These are phyloP conservation scores for Anoplolepis gracilipes DNA, from an alignment of 1,140 invertebrate species.

Conservation along the genomic window DNA sequence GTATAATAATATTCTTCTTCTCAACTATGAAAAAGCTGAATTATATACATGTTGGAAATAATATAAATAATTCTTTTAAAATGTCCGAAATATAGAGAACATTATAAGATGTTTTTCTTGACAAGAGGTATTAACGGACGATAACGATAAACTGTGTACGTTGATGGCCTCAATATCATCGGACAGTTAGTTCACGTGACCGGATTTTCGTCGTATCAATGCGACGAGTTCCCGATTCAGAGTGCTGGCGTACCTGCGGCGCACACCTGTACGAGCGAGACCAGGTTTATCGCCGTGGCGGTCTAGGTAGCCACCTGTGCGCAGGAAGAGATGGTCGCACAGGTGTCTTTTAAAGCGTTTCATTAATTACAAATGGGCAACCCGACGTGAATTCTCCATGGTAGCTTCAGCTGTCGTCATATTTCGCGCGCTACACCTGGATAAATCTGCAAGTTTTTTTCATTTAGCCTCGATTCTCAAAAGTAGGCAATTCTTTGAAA, in stretches of 20 bases:
- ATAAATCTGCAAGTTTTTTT: conserved; percentile 66
- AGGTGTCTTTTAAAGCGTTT: conserved; percentile 83
- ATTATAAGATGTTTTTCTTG: not conserved
- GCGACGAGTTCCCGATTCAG: conserved; percentile 71
- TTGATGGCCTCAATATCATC: conserved; percentile 12
- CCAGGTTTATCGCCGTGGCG: conserved; percentile 72
- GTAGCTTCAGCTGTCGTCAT: conserved; percentile 21
- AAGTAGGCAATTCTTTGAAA: conserved; percentile 57
- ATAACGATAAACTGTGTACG: not conserved
- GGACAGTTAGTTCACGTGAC: conserved; percentile 34
- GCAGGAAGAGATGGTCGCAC: conserved; percentile 77
- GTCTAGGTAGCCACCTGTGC: conserved; percentile 78
- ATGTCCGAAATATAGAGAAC: not conserved
- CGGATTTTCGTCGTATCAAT: conserved; percentile 63
- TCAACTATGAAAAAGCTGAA: not conserved
- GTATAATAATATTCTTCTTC: too few species aligned
- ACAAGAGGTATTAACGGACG: not conserved
- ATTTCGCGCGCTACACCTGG: conserved; percentile 58
- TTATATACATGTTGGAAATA: not conserved
- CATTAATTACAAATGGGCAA: conserved; percentile 83
- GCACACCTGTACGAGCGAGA: conserved; percentile 72
- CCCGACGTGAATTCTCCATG: conserved; percentile 55
- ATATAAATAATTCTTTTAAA: not conserved
- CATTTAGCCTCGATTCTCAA: conserved; percentile 62
- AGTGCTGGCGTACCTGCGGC: conserved; percentile 65